These are phyloP conservation scores for Acheta domesticus DNA, from an alignment of 2,888 invertebrate genomes.

Conservation along the genomic window DNA sequence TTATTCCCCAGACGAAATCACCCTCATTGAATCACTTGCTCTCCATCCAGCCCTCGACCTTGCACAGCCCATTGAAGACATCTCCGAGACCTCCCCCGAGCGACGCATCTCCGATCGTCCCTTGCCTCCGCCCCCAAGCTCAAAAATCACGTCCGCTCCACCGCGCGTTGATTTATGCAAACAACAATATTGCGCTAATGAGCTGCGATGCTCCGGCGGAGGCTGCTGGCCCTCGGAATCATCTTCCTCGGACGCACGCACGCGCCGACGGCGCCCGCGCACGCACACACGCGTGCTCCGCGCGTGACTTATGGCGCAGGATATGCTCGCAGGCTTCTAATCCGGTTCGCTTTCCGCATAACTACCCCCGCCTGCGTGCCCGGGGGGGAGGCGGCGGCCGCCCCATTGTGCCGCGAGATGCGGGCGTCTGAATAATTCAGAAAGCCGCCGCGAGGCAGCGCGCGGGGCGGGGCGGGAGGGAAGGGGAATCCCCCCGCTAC, in stretches of 20 bases:
- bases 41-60: no score
- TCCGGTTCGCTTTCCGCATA: not conserved
- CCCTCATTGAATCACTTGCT: no score
- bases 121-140: not conserved
- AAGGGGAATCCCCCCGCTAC: not conserved
- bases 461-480: not conserved
- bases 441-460: slow-evolving; percentile 18
- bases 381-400: not conserved
- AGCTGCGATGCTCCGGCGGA: no score
- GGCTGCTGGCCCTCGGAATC: no score
- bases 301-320: slow-evolving; percentile 18
- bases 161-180: no score
- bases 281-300: not conserved
- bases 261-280: no score
- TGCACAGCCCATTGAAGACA: not conserved
- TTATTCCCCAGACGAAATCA: no score
- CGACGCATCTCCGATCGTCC: not conserved
- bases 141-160: no score
- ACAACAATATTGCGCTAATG: no score
- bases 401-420: not conserved
- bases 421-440: slow-evolving; percentile 18
- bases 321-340: slow-evolving; percentile 1
- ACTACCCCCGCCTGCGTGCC: not conserved
- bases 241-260: no score
- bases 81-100: not conserved